Base-by-base conservation (phyloP, 2,797 vertebrate genomes). In the Hypotaenidia philippensis region DNA sequence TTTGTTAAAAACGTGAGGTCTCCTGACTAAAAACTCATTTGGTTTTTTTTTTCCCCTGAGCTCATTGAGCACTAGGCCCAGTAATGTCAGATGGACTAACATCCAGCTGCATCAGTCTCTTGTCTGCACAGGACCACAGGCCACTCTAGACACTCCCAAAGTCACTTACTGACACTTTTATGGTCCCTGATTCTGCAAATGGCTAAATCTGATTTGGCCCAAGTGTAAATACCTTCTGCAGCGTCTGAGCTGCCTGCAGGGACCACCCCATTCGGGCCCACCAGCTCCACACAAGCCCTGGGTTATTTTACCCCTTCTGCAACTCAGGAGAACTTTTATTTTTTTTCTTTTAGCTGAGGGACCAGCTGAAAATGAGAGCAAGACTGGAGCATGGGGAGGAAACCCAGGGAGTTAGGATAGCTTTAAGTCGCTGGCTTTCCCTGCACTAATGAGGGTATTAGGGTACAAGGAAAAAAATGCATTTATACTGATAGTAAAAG, bases 401-500 rank as follows among this genome's bases (percentile, higher is more conserved):
- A 80, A 55, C 11, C 5, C 36, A 80, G 25, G 29, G 40, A 88
- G 83, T 53, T 36, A 66, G 70, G 57, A 77, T 6, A 44, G 68
- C 40, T 83, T 85, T 60, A 80, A 88, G 80, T 94, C 2, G 2
- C 68, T 84, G 60, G 10, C 77, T 91, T 92, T 88, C 76, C 50
- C 72, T 61, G 50, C 7, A 17, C 55, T 80, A 86, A 40, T 61
- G 68, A 84, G 89, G 40, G 74, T 77, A 94, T 82, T 82, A 76
- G 16, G 3, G 70, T 77, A 77, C 77, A 71, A 80, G 74, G 57
- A 31, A 64, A 95, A 95, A 96, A 96, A 84, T 84, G 93, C 91
- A 78, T 94, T 95, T 94, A 71, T 89, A 90, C 89, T 87, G 94
- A 94, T 77, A 87, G 88, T 86, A 96, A 95, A 97, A 93, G 77